These are phyloP conservation scores for Sebastes matsubarae DNA, from an alignment of 2,797 vertebrate species.

Conservation along the genomic window DNA sequence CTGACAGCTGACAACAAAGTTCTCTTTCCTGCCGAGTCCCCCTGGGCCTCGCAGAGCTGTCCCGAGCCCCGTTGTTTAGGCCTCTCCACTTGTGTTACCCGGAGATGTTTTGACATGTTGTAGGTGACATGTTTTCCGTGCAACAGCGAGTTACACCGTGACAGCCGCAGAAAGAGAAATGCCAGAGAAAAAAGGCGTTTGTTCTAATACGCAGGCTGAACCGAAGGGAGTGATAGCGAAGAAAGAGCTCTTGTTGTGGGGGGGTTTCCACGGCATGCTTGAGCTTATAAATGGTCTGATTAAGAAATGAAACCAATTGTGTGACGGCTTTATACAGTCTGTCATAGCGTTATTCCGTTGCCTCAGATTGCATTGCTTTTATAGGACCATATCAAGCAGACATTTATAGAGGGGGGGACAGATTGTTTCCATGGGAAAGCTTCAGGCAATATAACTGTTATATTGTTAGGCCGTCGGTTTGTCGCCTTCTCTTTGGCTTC, in stretches of 20 bases:
- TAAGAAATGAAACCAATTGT: constrained; percentile 71
- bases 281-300: constrained; percentile 71
- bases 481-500: constrained; percentile 76
- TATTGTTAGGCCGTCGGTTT: constrained; percentile 78
- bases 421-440: constrained; percentile 80
- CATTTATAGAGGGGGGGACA: constrained; percentile 68
- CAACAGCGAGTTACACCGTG: constrained; percentile 8
- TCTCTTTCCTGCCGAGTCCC: constrained; percentile 38
- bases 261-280: constrained; percentile 39
- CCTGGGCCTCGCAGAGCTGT: constrained; percentile 22
- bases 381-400: constrained; percentile 66
- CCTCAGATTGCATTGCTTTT: constrained; percentile 74
- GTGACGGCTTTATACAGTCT: constrained; percentile 44
- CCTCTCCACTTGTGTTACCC: constrained; percentile 44
- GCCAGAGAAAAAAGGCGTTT: constrained; percentile 26
- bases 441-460: constrained; percentile 73
- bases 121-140: constrained; percentile 65
- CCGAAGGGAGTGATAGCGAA: constrained; percentile 9
- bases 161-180: constrained; percentile 42
- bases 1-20: constrained; percentile 68
- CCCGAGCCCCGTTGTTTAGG: constrained; percentile 45
- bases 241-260: constrained; percentile 50
- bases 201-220: constrained; percentile 6
- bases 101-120: constrained; percentile 64
- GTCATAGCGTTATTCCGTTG: constrained; percentile 63